Percentiles rank a stretch among this genome's conserved stretches.
Evolutionary conservation across 2,888 invertebrate species (phyloP).

Genomic region (Oeneis ivallda): DNA sequence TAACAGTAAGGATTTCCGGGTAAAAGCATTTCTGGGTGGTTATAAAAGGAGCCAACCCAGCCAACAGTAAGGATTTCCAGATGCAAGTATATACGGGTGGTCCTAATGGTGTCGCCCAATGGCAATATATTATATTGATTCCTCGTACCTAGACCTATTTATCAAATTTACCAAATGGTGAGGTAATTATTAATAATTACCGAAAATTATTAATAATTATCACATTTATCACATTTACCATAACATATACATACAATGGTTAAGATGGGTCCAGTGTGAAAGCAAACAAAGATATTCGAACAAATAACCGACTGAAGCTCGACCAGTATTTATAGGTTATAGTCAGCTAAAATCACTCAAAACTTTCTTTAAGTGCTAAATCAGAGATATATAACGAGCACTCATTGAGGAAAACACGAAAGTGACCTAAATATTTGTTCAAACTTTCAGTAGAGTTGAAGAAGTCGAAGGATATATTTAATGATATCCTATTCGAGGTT

Average conservation of each 20-base stretch:
- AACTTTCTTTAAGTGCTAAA: constrained; percentile 24
- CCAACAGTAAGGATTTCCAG: no score
- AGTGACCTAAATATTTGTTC: constrained; percentile 16
- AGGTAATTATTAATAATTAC: no score
- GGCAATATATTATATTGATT: no score
- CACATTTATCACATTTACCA: no score
- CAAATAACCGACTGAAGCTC: not conserved
- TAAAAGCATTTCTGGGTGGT: no score
- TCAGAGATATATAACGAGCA: constrained; percentile 27
- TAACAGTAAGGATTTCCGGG: no score
- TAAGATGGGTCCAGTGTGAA: not conserved
- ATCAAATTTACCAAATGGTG: no score
- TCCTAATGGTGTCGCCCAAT: no score
- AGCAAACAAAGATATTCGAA: constrained; percentile 3
- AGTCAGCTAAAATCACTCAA: constrained; percentile 2
- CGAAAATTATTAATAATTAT: no score
- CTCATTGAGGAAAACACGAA: constrained; percentile 22
- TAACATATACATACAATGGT: not conserved
- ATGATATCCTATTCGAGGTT: not conserved
- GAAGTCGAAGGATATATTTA: not conserved
- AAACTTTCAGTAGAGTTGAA: not conserved
- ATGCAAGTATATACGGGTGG: no score
- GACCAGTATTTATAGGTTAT: not conserved
- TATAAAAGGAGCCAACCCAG: no score
- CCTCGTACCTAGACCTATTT: no score